Conservation (phyloP, 2,888 invertebrate genomes). For the Xestobium rufovillosum region DNA sequence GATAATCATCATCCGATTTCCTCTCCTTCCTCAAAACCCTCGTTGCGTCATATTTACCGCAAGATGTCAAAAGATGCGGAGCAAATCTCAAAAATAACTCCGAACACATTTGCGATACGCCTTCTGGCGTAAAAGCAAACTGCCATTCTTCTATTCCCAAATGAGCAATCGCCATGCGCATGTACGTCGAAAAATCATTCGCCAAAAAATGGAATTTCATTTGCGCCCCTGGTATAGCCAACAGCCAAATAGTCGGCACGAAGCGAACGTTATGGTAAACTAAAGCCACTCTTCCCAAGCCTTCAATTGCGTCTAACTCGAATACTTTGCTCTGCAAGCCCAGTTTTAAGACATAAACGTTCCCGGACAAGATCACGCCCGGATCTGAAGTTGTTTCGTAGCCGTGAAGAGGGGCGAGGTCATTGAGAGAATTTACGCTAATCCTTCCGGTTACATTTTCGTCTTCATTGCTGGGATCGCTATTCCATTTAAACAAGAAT, state of each 20-base stretch:
- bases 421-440: conserved; percentile 31
- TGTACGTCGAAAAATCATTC: conserved; percentile 74
- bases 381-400: conserved; percentile 12
- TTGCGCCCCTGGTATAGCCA: conserved; percentile 37
- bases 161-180: conserved; percentile 81
- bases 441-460: conserved; percentile 29
- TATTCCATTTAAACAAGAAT: conserved; percentile 44
- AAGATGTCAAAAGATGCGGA: neutral
- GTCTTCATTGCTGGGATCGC: neutral
- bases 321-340: conserved; percentile 33
- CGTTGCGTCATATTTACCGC: too few species aligned
- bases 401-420: conserved; percentile 21
- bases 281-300: conserved; percentile 31
- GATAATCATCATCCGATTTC: neutral
- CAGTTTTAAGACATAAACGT: conserved; percentile 25
- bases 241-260: conserved; percentile 35
- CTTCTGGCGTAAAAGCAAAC: conserved; percentile 28
- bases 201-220: conserved; percentile 71
- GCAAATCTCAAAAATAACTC: neutral
- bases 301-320: conserved; percentile 27
- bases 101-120: conserved; percentile 22
- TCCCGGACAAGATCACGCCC: conserved; percentile 24
- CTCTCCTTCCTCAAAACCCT: too few species aligned
- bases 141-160: conserved; percentile 90
- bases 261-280: conserved; percentile 32